Evolutionary conservation across 2,888 invertebrate genomes (phyloP).

Genomic region (Drosophila merina): DNA sequence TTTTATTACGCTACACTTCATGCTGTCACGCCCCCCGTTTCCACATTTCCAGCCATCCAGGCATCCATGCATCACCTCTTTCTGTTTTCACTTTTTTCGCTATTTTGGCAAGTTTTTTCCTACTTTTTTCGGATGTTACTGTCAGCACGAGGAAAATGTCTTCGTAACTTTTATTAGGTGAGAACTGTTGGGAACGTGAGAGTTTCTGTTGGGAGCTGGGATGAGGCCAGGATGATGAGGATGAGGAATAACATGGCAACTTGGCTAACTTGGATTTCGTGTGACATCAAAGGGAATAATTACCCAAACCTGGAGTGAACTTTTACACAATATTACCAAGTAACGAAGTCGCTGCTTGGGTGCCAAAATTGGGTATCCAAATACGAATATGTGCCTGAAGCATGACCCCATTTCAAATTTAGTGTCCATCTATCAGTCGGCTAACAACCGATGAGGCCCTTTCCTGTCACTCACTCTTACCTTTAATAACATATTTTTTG

Average conservation of each 20-base stretch:
- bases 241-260: background rate
- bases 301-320: background rate
- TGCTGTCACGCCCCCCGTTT: constrained; percentile 38
- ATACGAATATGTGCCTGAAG: background rate
- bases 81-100: constrained; percentile 9
- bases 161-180: constrained; percentile 57
- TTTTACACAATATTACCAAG: background rate
- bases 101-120: constrained; percentile 35
- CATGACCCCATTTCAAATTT: constrained; percentile 22
- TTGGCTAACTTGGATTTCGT: too few species aligned
- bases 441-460: constrained; percentile 5
- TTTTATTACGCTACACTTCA: constrained; percentile 64
- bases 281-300: background rate
- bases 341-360: background rate
- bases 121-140: constrained; percentile 15
- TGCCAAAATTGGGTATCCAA: background rate
- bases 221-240: background rate
- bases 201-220: constrained; percentile 1
- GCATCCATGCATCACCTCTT: constrained; percentile 44
- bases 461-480: constrained; percentile 17
- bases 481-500: constrained; percentile 31
- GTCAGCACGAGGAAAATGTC: constrained; percentile 49
- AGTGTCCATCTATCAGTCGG: constrained; percentile 22
- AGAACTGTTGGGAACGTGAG: constrained; percentile 32
- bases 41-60: background rate